These are phyloP conservation scores for Imbricaverruca yamaguchii DNA, from an alignment of 2,888 invertebrate species.

Conservation along the genomic window DNA sequence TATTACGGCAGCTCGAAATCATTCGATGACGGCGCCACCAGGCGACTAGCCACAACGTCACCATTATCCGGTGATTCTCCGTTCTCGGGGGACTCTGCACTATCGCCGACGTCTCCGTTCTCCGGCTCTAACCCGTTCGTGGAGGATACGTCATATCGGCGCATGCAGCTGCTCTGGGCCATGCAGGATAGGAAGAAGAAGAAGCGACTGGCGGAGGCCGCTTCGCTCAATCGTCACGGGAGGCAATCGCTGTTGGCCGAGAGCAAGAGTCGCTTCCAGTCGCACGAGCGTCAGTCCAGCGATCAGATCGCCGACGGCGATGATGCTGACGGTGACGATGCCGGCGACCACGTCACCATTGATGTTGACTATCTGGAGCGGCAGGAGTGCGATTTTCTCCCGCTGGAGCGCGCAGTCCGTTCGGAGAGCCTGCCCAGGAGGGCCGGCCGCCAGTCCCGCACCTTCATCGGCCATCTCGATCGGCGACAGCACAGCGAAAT, in stretches of 20 bases:
- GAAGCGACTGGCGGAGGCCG: not conserved
- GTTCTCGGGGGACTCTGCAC: not conserved
- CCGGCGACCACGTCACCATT: not conserved
- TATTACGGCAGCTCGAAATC: not conserved
- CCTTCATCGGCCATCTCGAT: not conserved
- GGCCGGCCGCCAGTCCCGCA: not conserved
- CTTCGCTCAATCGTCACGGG: not conserved
- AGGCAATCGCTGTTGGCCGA: not conserved
- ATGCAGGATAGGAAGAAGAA: not conserved
- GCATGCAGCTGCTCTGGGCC: not conserved
- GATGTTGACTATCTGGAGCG: not conserved
- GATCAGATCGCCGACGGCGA: not conserved
- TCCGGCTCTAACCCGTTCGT: constrained; percentile 1
- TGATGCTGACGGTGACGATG: not conserved
- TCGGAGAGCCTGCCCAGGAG: not conserved
- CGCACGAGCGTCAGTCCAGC: not conserved
- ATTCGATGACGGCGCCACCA: not conserved
- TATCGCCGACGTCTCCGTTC: not conserved
- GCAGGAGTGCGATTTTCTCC: not conserved
- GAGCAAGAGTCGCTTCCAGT: not conserved
- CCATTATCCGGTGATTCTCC: not conserved
- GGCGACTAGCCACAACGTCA: not conserved
- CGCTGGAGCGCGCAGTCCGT: not conserved
- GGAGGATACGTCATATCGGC: not conserved
- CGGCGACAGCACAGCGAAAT: not conserved